Evolutionary conservation across 1,140 invertebrate genomes (phyloP), one percentile per base, ranked within the genome.

Genomic region (Geopemphigus sp.): DNA sequence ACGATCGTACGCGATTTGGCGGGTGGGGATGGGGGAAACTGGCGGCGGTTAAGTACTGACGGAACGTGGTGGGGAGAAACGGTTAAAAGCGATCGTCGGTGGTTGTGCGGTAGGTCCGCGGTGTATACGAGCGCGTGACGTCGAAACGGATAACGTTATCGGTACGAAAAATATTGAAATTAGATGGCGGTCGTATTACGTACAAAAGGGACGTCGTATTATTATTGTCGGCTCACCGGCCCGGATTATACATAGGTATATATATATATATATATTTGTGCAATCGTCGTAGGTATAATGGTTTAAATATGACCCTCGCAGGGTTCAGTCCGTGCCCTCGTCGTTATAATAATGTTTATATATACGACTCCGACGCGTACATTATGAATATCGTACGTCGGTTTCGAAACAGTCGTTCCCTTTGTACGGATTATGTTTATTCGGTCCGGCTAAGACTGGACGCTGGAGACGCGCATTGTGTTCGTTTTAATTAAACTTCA

Each of bases 391-490:
- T 68, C 22, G 14, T n/a, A n/a, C n/a, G n/a, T n/a, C n/a, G n/a
- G n/a, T n/a, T 45, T 12, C 39, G 14, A 68, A 68, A 68, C 45
- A 66, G 19, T 45, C 22, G 17, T 12, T 24, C 22, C 45, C 39
- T 68, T 47, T 24, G 32, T 39, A 50, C 45, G 63, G 3, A 24
- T 14, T n/a, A 19, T 50, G 66, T 68, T 68, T 50, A 68, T 68
- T 50, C 22, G 5, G 5, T 68, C 45, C 17, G 39, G n/a, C 17
- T 50, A 50, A 68, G 66, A 68, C 66, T 68, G 66, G 66, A 68
- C 66, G 66, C 45, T 26, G 39, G 14, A 68, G 66, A 68, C 15
- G 45, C 15, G 45, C 66, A 50, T 68, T 68, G 66, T 68, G 39
- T 68, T 26, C 39, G n/a, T 50, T 68, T 50, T 68, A 50, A 68